phyloP scores from a whole-genome alignment of 2,797 vertebrate species.

The Hephaestus fuliginosus region DNA sequence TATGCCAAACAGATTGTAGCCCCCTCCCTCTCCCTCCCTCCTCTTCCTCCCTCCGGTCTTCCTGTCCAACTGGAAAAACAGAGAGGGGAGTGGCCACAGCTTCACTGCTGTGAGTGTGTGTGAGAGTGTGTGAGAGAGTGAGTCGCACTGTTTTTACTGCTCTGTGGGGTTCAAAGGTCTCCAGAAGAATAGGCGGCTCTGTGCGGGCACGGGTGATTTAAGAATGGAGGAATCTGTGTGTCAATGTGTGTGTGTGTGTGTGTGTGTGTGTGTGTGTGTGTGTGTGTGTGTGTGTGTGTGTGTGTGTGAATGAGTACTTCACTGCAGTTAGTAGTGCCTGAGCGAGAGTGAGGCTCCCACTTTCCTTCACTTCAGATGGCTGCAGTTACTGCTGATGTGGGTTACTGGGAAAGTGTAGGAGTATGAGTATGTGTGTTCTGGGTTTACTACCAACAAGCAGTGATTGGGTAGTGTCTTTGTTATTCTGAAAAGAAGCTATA shows the following conservation, averaged over 20 bases:
- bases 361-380: conserved; percentile 38
- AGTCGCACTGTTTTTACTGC: conserved; percentile 56
- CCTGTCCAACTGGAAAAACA: conserved; percentile 78
- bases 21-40: conserved; percentile 44
- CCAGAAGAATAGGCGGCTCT: conserved; percentile 60
- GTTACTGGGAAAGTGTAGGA: not conserved
- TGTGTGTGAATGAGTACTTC: not conserved
- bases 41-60: conserved; percentile 59
- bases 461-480: not conserved
- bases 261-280: conserved; percentile 1
- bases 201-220: conserved; percentile 49
- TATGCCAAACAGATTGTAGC: conserved; percentile 84
- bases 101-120: conserved; percentile 42
- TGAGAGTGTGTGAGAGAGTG: not conserved
- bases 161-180: conserved; percentile 61
- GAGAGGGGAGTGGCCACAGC: conserved; percentile 62
- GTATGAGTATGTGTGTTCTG: not conserved
- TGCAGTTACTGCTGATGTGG: conserved; percentile 18
- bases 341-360: conserved; percentile 19
- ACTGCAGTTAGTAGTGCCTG: conserved; percentile 27
- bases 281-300: conserved; percentile 13
- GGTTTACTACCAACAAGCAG: not conserved
- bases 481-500: not conserved
- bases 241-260: conserved; percentile 27
- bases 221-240: conserved; percentile 46